Evolutionary conservation across 2,888 invertebrate genomes (phyloP), one percentile per base, ranked within the genome.

Genomic region (Euzophera pinguis): DNA sequence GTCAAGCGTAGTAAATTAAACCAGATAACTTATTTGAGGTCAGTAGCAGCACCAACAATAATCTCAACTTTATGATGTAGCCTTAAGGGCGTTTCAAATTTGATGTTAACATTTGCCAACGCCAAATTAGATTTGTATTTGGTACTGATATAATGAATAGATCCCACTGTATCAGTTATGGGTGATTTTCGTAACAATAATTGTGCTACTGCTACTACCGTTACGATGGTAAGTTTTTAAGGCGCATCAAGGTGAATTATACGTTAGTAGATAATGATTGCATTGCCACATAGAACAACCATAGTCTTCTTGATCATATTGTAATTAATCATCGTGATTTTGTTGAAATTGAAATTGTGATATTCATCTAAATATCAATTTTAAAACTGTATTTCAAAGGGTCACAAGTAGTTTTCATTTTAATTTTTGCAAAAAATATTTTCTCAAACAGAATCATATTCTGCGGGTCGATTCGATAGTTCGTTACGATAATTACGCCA

Each of bases 1-100:
- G 71, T 72, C 73, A 67, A 69, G 55, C 61, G 62, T 64, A 61
- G 63, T 65, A 72, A 74, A 74, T 75, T 72, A 71, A 65, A 66
- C 60, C 60, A 62, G 59, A 55, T 61, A 58, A 52, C 56, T 51
- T 58, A 56, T 58, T 60, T 52, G 55, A 59, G 49, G 22, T 52
- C 38, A 45, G 12, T 43, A 27, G 14, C 29, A 50, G 35, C 17
- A 63, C 58, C 48, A 54, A 56, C 50, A 50, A 41, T 50, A 62
- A 52, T 60, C 55, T 55, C 27, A 53, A 55, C 58, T 59, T 43
- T 58, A 59, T 53, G 22, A 39, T 32, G 29, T 58, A 54, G 55
- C 35, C 3, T 42, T 55, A 55, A 61, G 59, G 65, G 57, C 60
- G 54, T 52, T 53, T 52, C 32, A 56, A 56, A 64, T 58, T 61